phyloP scores from a whole-genome alignment of 2,113 vertebrate genomes.

The Delphinapterus leucas region DNA sequence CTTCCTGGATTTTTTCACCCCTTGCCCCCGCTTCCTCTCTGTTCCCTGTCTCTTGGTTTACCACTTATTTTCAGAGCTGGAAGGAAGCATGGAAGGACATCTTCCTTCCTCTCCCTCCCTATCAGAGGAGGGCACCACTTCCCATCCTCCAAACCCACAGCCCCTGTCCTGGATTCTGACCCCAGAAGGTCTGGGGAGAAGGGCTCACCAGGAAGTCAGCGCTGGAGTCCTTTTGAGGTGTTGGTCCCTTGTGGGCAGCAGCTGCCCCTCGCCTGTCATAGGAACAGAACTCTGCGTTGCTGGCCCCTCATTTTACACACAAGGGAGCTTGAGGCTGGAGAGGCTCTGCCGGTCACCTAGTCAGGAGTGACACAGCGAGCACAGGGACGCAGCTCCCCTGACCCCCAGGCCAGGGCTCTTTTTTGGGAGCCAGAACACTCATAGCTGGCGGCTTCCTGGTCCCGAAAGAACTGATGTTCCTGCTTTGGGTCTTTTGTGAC shows the following conservation, averaged over 20 bases:
- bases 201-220: not conserved
- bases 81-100: not conserved
- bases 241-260: not conserved
- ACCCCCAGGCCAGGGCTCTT: not conserved
- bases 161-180: not conserved
- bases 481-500: conserved; percentile 4
- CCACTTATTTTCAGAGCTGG: conserved; percentile 6
- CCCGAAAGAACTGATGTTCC: not conserved
- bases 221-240: not conserved
- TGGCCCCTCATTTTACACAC: not conserved
- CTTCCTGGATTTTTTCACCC: not conserved
- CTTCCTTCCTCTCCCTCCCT: not conserved
- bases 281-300: not conserved
- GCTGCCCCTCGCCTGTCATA: not conserved
- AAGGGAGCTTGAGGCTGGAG: not conserved
- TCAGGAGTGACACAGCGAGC: not conserved
- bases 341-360: too few species aligned
- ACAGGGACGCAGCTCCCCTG: not conserved
- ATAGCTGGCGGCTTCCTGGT: not conserved
- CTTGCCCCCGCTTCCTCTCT: not conserved
- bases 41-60: not conserved
- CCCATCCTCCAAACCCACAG: not conserved
- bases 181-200: not conserved
- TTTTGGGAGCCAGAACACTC: not conserved
- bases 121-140: not conserved